Evolutionary conservation across 2,888 invertebrate genomes (phyloP), one percentile per base, ranked within the genome.

Genomic region (Catonia carolina): DNA sequence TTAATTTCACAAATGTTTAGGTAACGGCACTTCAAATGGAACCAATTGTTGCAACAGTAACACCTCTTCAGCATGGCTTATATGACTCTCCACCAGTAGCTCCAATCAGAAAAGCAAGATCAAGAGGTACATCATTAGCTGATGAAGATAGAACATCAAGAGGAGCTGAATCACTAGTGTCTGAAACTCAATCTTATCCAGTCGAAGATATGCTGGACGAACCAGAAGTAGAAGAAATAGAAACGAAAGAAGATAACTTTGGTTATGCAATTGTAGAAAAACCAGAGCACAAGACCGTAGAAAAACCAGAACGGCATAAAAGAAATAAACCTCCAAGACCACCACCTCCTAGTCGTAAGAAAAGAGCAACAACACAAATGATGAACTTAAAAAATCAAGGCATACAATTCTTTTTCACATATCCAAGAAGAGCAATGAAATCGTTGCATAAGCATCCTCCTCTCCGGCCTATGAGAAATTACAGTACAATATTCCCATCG

Each of bases 81-180:
- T 58, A 55, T 37, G 63, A 60, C 14, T 33, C 61, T 35, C 58
- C 65, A 31, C 67, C 67, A 27, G 56, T 62, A 27, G 63, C 63
- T 15, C 67, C 67, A 17, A 61, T 60, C 22, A 61, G 67, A 36
- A 66, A 77, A 57, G 78, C 81, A 0, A 72, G 80, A 35, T 83
- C 81, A 5, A 77, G 82, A 53, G 78, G 80, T 1, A 70, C 73
- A 0, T 74, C 74, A 7, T 69, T 79, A 27, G 78, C 78, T 55
- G 86, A 86, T 63, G 85, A 85, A 58, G 85, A 85, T 64, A 77
- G 84, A 31, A 85, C 84, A 6, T 85, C 86, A 0, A 81, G 80
- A 58, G 85, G 83, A 1, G 84, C 83, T 1, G 85, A 86, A 60
- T 85, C 85, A 0, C 70, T 85, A 45, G 75, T 74, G 18, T 58